Conservation (phyloP, 2,113 vertebrate species). For the Epinephelus moara region DNA sequence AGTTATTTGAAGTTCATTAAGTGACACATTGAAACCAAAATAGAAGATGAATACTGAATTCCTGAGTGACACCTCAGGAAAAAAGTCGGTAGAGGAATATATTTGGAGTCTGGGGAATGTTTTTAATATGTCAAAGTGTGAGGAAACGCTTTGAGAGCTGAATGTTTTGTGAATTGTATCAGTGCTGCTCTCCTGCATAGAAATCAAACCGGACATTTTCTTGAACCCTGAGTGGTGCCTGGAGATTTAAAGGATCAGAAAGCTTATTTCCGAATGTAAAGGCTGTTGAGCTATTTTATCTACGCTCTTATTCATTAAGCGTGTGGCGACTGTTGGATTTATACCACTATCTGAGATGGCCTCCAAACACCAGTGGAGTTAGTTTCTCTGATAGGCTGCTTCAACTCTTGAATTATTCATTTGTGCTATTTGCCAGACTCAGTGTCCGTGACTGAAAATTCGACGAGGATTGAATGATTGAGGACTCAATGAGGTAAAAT, state of each 20-base stretch:
- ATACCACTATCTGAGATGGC: conserved; percentile 42
- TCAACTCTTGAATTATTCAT: conserved; percentile 74
- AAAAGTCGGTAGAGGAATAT: background rate
- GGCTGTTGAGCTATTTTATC: conserved; percentile 56
- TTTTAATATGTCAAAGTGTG: conserved; percentile 15
- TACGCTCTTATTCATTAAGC: conserved; percentile 62
- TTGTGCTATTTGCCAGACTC: conserved; percentile 44
- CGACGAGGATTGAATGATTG: conserved; percentile 33
- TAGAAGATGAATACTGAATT: conserved; percentile 23
- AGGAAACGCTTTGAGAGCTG: conserved; percentile 18
- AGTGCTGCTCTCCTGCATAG: background rate
- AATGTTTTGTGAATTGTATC: conserved; percentile 10
- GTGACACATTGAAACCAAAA: conserved; percentile 15
- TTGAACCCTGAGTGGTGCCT: background rate
- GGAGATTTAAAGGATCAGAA: conserved; percentile 45
- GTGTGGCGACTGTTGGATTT: conserved; percentile 46
- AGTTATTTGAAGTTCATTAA: conserved; percentile 7
- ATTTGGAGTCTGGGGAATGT: background rate
- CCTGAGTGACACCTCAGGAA: conserved; percentile 6
- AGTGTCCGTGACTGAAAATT: conserved; percentile 10
- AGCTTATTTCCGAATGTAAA: conserved; percentile 52
- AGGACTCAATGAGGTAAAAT: conserved; percentile 22
- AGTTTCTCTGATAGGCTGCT: conserved; percentile 48
- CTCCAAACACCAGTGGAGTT: conserved; percentile 55
- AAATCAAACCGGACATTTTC: conserved; percentile 29